Conservation (phyloP, 2,888 invertebrate species). For the Hemistola chrysoprasaria region DNA sequence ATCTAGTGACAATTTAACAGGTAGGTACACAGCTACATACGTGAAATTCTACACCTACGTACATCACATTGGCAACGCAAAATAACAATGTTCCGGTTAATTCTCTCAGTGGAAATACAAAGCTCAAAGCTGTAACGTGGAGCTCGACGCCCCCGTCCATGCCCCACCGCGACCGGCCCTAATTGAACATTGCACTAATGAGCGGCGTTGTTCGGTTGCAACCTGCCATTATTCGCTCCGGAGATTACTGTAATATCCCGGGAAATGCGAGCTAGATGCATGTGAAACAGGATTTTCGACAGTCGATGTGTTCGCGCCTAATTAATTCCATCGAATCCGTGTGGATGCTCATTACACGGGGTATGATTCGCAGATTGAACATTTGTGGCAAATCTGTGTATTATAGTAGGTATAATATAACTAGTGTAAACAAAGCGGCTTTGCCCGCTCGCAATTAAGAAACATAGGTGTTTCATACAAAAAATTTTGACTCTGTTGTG, state of each 20-base stretch:
- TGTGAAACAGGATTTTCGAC: slow-evolving; percentile 47
- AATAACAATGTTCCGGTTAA: slow-evolving; percentile 41
- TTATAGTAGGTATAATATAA: too few species aligned
- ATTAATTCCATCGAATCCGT: slow-evolving; percentile 28
- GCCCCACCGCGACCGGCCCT: slow-evolving; percentile 58
- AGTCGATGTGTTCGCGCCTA: slow-evolving; percentile 38
- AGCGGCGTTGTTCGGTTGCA: slow-evolving; percentile 75
- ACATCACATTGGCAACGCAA: slow-evolving; percentile 20
- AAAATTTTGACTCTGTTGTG: too few species aligned
- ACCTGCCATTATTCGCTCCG: slow-evolving; percentile 70
- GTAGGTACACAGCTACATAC: background rate
- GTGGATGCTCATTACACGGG: background rate
- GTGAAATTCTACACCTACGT: slow-evolving; percentile 2
- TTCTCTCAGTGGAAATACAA: slow-evolving; percentile 35
- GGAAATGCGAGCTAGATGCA: slow-evolving; percentile 56
- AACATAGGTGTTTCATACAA: too few species aligned
- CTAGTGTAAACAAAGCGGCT: too few species aligned
- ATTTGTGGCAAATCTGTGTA: too few species aligned
- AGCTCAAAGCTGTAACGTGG: slow-evolving; percentile 40
- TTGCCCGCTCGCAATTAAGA: too few species aligned
- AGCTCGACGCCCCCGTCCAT: slow-evolving; percentile 23
- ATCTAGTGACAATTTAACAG: too few species aligned
- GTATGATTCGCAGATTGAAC: too few species aligned
- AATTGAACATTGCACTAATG: slow-evolving; percentile 81
- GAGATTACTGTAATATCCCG: slow-evolving; percentile 65